A percentile compares a stretch with the other conserved stretches of the same genome.
Conservation (phyloP, 2,113 vertebrate genomes). For the cattle (Bos taurus) region ARS-UCD2.0 NC_037328.1:153842501-153843000, state of each 20-base stretch:
- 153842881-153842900: background rate
- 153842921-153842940: background rate
- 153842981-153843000: background rate
- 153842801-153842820: background rate
- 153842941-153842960: background rate
- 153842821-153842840: background rate
- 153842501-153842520: slow-evolving; percentile 52
- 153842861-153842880: background rate
- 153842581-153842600: slow-evolving; percentile 50
- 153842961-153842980: background rate
- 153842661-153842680: background rate
- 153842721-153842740: background rate
- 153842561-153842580: slow-evolving; percentile 47
- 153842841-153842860: background rate
- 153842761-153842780: no score
- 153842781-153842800: background rate
- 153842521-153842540: slow-evolving; percentile 70
- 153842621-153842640: slow-evolving; percentile 27
- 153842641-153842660: slow-evolving; percentile 40
- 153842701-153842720: slow-evolving; percentile 27
- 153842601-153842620: slow-evolving; percentile 59
- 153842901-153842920: background rate
- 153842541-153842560: slow-evolving; percentile 41
- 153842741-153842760: no score
- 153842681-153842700: background rate